Evolutionary conservation across 2,113 vertebrate genomes (phyloP).

Genomic region (Carettochelys insculpta): DNA sequence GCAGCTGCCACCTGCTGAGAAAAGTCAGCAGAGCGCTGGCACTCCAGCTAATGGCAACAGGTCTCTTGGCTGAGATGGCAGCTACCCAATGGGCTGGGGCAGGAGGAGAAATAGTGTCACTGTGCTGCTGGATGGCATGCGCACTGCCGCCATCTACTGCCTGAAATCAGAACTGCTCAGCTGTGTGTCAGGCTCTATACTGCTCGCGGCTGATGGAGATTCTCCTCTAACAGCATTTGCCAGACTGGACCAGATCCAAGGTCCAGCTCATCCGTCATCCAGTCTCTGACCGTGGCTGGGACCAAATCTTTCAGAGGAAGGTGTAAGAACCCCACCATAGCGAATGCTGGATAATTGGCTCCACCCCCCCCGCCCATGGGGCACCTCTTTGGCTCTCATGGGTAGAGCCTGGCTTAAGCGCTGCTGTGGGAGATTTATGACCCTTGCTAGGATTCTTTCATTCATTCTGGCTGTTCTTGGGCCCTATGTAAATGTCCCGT

Average conservation of each 20-base stretch:
- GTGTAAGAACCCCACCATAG: neutral
- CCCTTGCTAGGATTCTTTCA: neutral
- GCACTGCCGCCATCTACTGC: neutral
- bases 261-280: neutral
- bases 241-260: neutral
- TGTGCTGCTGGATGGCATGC: accelerated
- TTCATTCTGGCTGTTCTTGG: neutral
- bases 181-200: neutral
- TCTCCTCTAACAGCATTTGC: neutral
- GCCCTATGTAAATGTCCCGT: neutral
- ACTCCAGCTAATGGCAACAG: too few species aligned
- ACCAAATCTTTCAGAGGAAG: neutral
- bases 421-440: neutral
- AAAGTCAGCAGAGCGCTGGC: too few species aligned
- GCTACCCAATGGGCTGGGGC: neutral
- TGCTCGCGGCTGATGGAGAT: neutral
- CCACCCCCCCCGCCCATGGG: too few species aligned
- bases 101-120: accelerated
- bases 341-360: neutral
- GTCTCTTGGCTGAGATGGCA: too few species aligned
- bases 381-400: neutral
- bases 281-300: neutral
- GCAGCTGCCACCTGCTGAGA: too few species aligned
- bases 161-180: neutral
- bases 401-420: neutral